A percentile compares a stretch with the other conserved stretches of the same genome.
phyloP scores from a whole-genome alignment of 2,888 invertebrate genomes.

The Hemistola chrysoprasaria region DNA sequence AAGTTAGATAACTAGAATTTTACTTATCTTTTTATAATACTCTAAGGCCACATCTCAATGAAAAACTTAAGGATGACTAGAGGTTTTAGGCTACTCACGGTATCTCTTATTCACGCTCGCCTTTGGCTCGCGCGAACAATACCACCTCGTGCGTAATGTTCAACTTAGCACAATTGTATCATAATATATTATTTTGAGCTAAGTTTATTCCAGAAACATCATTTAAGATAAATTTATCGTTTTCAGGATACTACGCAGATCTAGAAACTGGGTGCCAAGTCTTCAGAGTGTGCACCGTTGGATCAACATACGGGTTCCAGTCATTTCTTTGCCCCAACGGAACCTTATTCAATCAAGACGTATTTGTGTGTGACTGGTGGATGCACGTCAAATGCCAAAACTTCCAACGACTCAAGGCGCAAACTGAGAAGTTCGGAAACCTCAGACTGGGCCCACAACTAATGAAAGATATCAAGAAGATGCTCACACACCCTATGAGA shows the following conservation, averaged over 20 bases:
- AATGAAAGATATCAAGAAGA: constrained; percentile 81
- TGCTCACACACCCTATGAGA: constrained; percentile 77
- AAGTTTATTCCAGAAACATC: too few relatives aligned
- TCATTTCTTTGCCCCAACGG: constrained; percentile 86
- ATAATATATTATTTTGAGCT: too few relatives aligned
- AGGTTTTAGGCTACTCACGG: too few relatives aligned
- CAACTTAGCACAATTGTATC: too few relatives aligned
- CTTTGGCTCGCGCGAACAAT: too few relatives aligned
- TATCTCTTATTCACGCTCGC: too few relatives aligned
- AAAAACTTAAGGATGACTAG: too few relatives aligned
- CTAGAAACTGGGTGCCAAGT: constrained; percentile 84
- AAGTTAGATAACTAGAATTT: too few relatives aligned
- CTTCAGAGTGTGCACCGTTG: constrained; percentile 85
- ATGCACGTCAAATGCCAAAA: constrained; percentile 83
- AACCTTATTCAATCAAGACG: constrained; percentile 85
- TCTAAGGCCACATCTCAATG: too few relatives aligned
- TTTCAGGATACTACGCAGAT: constrained; percentile 86
- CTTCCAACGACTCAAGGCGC: constrained; percentile 59
- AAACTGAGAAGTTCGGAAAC: constrained; percentile 70
- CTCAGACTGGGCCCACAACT: constrained; percentile 78
- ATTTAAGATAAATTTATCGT: too few relatives aligned
- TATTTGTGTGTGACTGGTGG: constrained; percentile 87
- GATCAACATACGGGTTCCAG: constrained; percentile 77
- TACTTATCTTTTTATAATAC: too few relatives aligned
- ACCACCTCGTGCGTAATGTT: too few relatives aligned